These are phyloP conservation scores for Macroramphosus scolopax DNA, from an alignment of 2,797 vertebrate genomes.

Conservation along the genomic window DNA sequence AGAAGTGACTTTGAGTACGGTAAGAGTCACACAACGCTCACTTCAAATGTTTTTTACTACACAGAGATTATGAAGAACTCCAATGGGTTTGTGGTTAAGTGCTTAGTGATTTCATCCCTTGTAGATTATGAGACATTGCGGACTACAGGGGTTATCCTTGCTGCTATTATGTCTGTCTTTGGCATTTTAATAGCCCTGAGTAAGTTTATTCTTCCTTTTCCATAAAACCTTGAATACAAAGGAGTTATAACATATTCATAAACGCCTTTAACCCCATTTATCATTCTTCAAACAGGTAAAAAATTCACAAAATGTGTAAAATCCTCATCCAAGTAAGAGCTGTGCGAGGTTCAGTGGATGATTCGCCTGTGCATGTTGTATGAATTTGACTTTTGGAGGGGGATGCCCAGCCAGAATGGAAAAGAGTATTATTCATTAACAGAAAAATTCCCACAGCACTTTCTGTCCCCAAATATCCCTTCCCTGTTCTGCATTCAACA, in stretches of 20 bases:
- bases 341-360: slow-evolving; percentile 56
- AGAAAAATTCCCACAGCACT: slow-evolving; percentile 29
- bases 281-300: slow-evolving; percentile 81
- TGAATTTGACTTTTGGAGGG: slow-evolving; percentile 52
- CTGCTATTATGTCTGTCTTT: slow-evolving; percentile 76
- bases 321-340: slow-evolving; percentile 82
- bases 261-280: slow-evolving; percentile 50
- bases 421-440: slow-evolving; percentile 21
- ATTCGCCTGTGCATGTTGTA: slow-evolving; percentile 75
- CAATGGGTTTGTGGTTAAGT: no score
- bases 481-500: slow-evolving; percentile 31
- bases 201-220: slow-evolving; percentile 62
- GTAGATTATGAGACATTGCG: slow-evolving; percentile 81
- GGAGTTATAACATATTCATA: slow-evolving; percentile 10
- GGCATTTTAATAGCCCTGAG: slow-evolving; percentile 84
- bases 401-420: slow-evolving; percentile 24
- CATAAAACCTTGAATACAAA: slow-evolving; percentile 8
- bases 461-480: slow-evolving; percentile 20
- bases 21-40: slow-evolving; percentile 44
- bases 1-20: slow-evolving; percentile 80
- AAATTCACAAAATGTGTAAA: slow-evolving; percentile 83
- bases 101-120: slow-evolving; percentile 1
- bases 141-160: slow-evolving; percentile 79
- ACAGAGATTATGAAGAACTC: no score
- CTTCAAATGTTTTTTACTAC: no score